Percentiles rank a stretch among this genome's conserved stretches.
phyloP scores from a whole-genome alignment of 2,797 vertebrate genomes.

The Benthosema pterotum region DNA sequence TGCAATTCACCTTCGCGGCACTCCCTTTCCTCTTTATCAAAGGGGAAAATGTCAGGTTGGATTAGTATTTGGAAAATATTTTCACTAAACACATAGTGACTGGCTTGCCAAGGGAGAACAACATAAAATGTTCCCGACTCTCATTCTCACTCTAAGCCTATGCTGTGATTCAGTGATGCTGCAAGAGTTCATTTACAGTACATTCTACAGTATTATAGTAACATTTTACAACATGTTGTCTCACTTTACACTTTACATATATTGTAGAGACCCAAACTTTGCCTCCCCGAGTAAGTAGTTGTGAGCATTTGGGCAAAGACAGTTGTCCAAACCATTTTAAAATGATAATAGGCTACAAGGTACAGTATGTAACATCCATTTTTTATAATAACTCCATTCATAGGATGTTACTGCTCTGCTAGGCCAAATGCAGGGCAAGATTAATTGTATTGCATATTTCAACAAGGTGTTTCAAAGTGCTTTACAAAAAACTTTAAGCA shows the following conservation, averaged over 20 bases:
- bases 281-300: too few relatives aligned
- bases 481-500: too few relatives aligned
- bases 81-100: slow-evolving; percentile 1
- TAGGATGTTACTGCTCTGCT: neutral
- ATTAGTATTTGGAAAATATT: slow-evolving; percentile 40
- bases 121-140: slow-evolving; percentile 21
- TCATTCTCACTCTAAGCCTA: slow-evolving; percentile 14
- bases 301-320: too few relatives aligned
- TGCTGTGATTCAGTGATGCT: neutral
- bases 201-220: too few relatives aligned
- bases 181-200: too few relatives aligned
- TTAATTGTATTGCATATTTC: too few relatives aligned
- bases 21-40: slow-evolving; percentile 22
- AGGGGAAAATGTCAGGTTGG: slow-evolving; percentile 26
- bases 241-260: too few relatives aligned
- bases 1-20: slow-evolving; percentile 12
- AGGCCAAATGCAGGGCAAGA: too few relatives aligned
- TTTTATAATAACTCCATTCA: neutral
- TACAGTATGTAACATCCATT: slow-evolving; percentile 13
- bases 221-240: too few relatives aligned
- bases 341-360: neutral
- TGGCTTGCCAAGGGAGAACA: neutral
- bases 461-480: too few relatives aligned
- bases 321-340: too few relatives aligned
- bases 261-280: too few relatives aligned